Base-by-base conservation (phyloP, 2,797 vertebrate genomes). In the Catamblyrhynchus diadema region DNA sequence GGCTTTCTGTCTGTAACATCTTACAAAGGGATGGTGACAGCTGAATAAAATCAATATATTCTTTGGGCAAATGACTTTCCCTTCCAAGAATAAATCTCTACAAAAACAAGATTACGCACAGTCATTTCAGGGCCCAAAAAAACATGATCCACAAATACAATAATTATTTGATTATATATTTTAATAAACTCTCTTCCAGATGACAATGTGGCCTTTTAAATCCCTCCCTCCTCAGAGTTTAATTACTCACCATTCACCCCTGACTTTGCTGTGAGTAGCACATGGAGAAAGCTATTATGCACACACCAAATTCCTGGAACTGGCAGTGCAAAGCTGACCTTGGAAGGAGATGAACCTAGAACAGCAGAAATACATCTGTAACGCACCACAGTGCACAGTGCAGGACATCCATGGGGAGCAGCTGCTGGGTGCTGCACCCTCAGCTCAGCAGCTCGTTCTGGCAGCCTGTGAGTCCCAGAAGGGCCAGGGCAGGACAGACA, bases 11-110 rank as follows among this genome's bases (percentile, higher is more conserved):
- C 69, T 79, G 28, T 51, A 81, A 35, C 10, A 51, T 91, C 59
- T 93, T 95, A 88, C 20, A 62, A 72, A 93, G 64, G 27, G 50
- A 83, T 81, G 45, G 83, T 87, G 81, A 77, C 81, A 95, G 83
- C 67, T 85, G 80, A 94, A 94, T 86, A 44, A 96, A 97, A 95
- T 87, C 92, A 94, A 73, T 91, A 91, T 54, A 93, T 89, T 75
- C 80, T 89, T 80, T 90, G 88, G 59, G 79, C 67, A 89, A 92
- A 91, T 54, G 0, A 88, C 78, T 95, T 95, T 89, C 61, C 41
- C 72, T 96, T 94, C 90, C 89, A 85, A 78, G 59, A 94, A 88
- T 87, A 94, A 93, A 91, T 84, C 73, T 96, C 91, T 54, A 85
- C 23, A 44, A 95, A 94, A 96, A 53, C 59, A 95, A 95, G 70